phyloP scores from a whole-genome alignment of 35 echinoderm and acorn worm genomes.

The Ophioderma brevispina region DNA sequence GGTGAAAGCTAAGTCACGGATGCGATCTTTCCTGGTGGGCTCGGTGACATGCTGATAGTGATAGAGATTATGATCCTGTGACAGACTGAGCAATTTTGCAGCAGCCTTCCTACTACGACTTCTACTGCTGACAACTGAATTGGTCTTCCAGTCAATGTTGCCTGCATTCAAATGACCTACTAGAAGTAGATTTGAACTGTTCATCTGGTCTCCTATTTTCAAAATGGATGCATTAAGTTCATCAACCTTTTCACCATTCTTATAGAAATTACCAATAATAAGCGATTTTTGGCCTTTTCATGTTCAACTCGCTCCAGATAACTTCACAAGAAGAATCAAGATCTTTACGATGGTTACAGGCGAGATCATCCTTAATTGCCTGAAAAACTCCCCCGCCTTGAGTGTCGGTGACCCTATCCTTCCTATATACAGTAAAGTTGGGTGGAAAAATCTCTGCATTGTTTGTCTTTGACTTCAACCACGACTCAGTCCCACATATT shows the following conservation, averaged over 20 bases:
- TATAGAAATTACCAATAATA: constrained; percentile 42
- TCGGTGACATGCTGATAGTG: constrained; percentile 23
- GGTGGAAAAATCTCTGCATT: constrained; percentile 40
- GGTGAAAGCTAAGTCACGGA: neutral
- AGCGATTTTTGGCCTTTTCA: constrained; percentile 33
- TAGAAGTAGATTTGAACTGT: constrained; percentile 26
- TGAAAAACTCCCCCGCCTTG: constrained; percentile 43
- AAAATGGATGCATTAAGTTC: constrained; percentile 14
- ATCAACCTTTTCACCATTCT: constrained; percentile 23
- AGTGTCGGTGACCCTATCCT: constrained; percentile 20
- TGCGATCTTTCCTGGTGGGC: constrained; percentile 5
- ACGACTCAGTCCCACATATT: constrained; percentile 30
- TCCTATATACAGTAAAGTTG: constrained; percentile 29
- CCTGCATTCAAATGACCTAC: constrained; percentile 20
- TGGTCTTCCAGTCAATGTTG: constrained; percentile 26
- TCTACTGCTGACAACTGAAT: neutral
- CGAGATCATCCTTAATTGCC: constrained; percentile 6
- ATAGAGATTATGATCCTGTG: neutral
- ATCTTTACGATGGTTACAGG: neutral
- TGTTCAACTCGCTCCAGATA: constrained; percentile 30
- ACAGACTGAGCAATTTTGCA: constrained; percentile 24
- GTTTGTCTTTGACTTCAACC: constrained; percentile 27
- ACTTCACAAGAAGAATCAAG: constrained; percentile 33
- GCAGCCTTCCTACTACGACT: neutral
- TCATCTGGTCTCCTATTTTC: neutral